phyloP scores from a whole-genome alignment of 2,797 vertebrate genomes.

The Selene dorsalis region DNA sequence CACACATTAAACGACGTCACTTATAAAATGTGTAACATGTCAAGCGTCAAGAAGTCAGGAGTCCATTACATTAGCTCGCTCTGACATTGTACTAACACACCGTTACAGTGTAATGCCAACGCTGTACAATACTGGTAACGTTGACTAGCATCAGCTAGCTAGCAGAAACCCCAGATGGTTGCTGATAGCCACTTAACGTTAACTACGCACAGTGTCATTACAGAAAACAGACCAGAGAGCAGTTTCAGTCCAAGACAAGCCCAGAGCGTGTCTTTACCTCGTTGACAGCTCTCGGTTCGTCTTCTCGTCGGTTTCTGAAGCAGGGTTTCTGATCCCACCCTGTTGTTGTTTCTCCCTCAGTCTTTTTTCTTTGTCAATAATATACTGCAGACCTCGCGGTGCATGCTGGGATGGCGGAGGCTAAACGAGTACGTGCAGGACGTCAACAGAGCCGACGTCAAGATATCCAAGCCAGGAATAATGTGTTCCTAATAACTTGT shows the following conservation, averaged over 20 bases:
- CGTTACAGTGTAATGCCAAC: conserved; percentile 18
- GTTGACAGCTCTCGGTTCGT: conserved; percentile 32
- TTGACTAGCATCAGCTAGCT: conserved; percentile 65
- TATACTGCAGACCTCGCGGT: conserved; percentile 79
- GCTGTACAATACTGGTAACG: not conserved
- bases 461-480: conserved; percentile 9
- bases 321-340: conserved; percentile 69
- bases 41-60: no score
- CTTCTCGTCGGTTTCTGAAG: not conserved
- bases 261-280: conserved; percentile 51
- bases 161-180: conserved; percentile 35
- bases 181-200: conserved; percentile 36
- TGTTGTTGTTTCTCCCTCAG: conserved; percentile 72
- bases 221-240: not conserved
- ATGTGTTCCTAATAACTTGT: conserved; percentile 33
- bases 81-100: not conserved
- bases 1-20: no score
- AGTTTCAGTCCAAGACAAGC: not conserved
- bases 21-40: no score
- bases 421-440: conserved; percentile 54
- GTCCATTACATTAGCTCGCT: not conserved
- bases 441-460: conserved; percentile 68
- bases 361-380: conserved; percentile 81
- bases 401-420: conserved; percentile 81
- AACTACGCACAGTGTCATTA: conserved; percentile 23